Base-by-base conservation (phyloP, 2,888 invertebrate genomes). In the Coecobrya sp. region DNA sequence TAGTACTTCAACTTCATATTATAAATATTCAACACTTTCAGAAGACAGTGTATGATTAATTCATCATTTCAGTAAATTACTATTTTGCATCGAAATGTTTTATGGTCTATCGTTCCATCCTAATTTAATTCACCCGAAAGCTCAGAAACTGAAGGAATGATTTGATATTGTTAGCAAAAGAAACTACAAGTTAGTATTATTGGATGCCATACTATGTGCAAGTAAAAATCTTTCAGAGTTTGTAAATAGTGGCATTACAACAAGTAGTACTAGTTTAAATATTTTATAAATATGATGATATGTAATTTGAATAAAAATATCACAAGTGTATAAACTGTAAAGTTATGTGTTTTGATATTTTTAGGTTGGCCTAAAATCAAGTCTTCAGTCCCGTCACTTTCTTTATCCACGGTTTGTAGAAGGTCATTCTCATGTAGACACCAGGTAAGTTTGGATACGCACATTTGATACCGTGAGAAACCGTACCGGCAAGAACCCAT, bases 341-440 rank as follows among this genome's bases (percentile, higher is more conserved):
- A 62, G 36, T 42, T 45, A 7, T 68, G 27, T 68, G n/a, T 45
- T 59, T 55, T 27, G 65, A 52, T 70, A 19, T 30, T 30, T 30
- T 30, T 85, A 42, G 30, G 11, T 25, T 30, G 13, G 16, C 65
- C 49, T 45, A 85, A 70, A 45, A 70, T 86, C 76, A 88, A 45
- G 90, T 90, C 62, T 93, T 93, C 70, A 93, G 87, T 86, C 90
- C 90, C 65, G 94, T 98, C 95, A 98, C 97, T 95, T 97, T 97
- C 95, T 97, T 97, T 92, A 99, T 96, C 99, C 99, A 99, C 0
- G 98, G 98, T 95, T 98, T 98, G 96, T 98, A 99, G 96, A 96
- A 98, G 0, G 98, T 98, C 93, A 98, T 98, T 95, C 98, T 96
- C 98, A 99, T 99, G 96, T 99, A 99, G 55, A 99, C 92, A 36